Percentiles rank a stretch among this genome's conserved stretches.
Conservation (phyloP, 2,888 invertebrate species). For the Andricus curvator region DNA sequence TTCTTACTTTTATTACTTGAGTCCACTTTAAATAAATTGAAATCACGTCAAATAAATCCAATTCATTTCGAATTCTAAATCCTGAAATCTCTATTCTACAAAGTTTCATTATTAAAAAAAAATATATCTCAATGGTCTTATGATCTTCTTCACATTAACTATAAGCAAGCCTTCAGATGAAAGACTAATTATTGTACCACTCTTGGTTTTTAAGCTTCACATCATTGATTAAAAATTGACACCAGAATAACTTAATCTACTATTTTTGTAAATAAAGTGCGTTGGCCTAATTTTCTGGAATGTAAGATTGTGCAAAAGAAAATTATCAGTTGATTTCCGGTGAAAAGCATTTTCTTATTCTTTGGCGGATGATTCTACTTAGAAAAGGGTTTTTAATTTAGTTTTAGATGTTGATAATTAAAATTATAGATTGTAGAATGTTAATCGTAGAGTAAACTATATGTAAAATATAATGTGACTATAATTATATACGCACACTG, state of each 20-base stretch:
- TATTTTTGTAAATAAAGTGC: constrained; percentile 26
- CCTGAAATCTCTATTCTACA: too few relatives aligned
- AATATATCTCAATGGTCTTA: neutral
- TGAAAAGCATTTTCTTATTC: neutral
- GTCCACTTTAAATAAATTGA: too few relatives aligned
- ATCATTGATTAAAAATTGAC: constrained; percentile 8
- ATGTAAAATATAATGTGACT: constrained; percentile 24
- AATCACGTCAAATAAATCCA: too few relatives aligned
- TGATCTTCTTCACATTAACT: constrained; percentile 14
- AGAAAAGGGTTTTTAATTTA: neutral
- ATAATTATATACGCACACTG: constrained; percentile 33
- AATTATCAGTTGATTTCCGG: neutral
- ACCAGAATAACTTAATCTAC: constrained; percentile 20
- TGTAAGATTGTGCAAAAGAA: constrained; percentile 6
- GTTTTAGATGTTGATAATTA: constrained; percentile 9
- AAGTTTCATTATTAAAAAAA: neutral
- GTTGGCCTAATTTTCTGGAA: constrained; percentile 18
- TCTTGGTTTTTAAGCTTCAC: constrained; percentile 15
- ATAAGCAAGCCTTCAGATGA: constrained; percentile 36
- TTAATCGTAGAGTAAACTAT: constrained; percentile 13
- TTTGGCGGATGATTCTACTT: neutral
- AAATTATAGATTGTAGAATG: constrained; percentile 16
- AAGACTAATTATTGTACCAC: constrained; percentile 28
- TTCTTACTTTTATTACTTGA: too few relatives aligned
- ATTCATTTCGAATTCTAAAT: too few relatives aligned